Percentiles rank a stretch among this genome's conserved stretches.
phyloP scores from a whole-genome alignment of 2,797 vertebrate genomes.

The Taenioides sp. region DNA sequence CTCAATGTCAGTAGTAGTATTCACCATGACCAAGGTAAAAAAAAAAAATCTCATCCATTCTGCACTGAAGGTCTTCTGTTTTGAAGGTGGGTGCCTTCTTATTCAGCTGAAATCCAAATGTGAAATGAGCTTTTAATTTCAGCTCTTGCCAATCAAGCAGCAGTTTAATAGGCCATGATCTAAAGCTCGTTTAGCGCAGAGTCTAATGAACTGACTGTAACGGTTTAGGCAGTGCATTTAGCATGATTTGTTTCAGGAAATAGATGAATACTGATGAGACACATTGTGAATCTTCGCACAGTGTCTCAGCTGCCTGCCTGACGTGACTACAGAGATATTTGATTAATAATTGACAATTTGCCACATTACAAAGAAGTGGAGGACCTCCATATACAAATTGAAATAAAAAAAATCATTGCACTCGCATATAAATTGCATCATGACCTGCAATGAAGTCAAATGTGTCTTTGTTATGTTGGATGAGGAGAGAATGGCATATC shows the following conservation, averaged over 20 bases:
- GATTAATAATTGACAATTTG: conserved; percentile 28
- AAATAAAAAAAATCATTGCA: neutral
- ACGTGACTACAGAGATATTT: conserved; percentile 22
- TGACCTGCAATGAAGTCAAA: too few relatives aligned
- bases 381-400: neutral
- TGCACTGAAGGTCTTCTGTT: conserved; percentile 28
- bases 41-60: conserved; percentile 28
- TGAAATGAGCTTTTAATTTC: conserved; percentile 40
- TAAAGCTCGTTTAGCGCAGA: conserved; percentile 39
- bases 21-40: neutral
- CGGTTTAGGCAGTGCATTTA: conserved; percentile 50
- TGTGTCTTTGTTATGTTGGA: too few relatives aligned
- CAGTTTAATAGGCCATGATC: conserved; percentile 58
- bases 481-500: too few relatives aligned
- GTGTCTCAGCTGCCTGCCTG: neutral
- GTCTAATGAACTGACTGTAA: conserved; percentile 60
- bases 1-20: too few relatives aligned
- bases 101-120: conserved; percentile 34
- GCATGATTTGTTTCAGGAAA: conserved; percentile 52
- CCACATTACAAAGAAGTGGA: neutral
- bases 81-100: conserved; percentile 15
- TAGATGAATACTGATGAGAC: conserved; percentile 53
- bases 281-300: conserved; percentile 24
- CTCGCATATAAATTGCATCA: too few relatives aligned
- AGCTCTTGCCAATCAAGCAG: conserved; percentile 54